Conservation (phyloP, 2,797 vertebrate genomes). For the Danio aesculapii region DNA sequence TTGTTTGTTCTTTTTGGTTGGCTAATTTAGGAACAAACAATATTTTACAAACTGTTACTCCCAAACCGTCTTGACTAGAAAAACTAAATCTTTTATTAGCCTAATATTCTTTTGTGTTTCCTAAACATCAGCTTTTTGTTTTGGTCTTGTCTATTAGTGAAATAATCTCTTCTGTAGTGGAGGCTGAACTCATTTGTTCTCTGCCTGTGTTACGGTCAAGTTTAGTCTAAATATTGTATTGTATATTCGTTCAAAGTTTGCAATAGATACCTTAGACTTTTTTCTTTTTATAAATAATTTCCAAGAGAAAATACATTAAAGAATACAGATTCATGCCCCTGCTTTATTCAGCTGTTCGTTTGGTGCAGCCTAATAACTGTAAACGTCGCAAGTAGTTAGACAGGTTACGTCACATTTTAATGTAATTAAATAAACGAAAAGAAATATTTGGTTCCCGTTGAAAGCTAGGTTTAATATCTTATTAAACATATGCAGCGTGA, state of each 20-base stretch:
- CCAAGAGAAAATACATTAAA: constrained; percentile 47
- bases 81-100: constrained; percentile 33
- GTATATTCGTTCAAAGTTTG: constrained; percentile 54
- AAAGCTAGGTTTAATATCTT: constrained; percentile 3
- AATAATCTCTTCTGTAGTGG: constrained; percentile 51
- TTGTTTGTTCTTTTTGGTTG: neutral
- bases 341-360: constrained; percentile 39
- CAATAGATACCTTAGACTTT: constrained; percentile 52
- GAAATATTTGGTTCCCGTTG: constrained; percentile 27
- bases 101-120: constrained; percentile 46
- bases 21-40: constrained; percentile 32
- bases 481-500: neutral
- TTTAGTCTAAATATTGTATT: too few relatives aligned
- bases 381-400: constrained; percentile 33
- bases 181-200: constrained; percentile 46
- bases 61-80: constrained; percentile 39
- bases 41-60: neutral
- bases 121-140: constrained; percentile 45
- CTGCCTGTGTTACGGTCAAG: constrained; percentile 59
- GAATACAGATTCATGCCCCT: constrained; percentile 28
- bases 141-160: constrained; percentile 58
- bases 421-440: constrained; percentile 51
- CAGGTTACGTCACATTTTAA: too few relatives aligned
- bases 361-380: constrained; percentile 21
- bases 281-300: constrained; percentile 54